Evolutionary conservation across 2,888 invertebrate species (phyloP).

Genomic region (Mesorhabditis sp.): DNA sequence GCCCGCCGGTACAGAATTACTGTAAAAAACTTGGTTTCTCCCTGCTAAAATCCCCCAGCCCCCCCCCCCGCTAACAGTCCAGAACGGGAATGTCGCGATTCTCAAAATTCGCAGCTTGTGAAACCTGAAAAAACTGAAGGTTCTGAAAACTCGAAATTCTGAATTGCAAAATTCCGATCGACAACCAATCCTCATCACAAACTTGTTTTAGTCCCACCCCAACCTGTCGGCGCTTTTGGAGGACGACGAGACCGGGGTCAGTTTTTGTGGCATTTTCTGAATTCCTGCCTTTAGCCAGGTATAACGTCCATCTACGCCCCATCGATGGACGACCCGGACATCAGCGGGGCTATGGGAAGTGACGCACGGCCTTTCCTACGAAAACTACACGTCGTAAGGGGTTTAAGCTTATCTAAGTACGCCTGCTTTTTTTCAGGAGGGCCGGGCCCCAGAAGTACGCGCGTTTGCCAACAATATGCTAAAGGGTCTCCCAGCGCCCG

Average conservation of each 20-base stretch:
- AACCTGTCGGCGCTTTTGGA: constrained; percentile 42
- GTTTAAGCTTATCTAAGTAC: constrained; percentile 8
- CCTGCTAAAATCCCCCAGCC: no score
- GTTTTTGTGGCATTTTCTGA: neutral
- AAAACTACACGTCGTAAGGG: constrained; percentile 33
- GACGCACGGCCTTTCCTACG: constrained; percentile 41
- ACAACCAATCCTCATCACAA: neutral
- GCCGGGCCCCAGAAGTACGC: constrained; percentile 24
- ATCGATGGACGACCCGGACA: constrained; percentile 53
- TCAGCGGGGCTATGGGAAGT: constrained; percentile 39
- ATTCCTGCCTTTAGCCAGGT: no score
- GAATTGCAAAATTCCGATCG: neutral
- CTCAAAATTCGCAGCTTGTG: no score
- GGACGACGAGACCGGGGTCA: constrained; percentile 38
- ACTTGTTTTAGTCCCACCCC: constrained; percentile 42
- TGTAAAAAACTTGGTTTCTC: no score
- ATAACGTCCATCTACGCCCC: constrained; percentile 23
- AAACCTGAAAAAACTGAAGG: neutral
- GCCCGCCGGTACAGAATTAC: no score
- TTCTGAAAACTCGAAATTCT: neutral
- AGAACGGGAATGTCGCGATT: no score
- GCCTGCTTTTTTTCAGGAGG: constrained; percentile 10
- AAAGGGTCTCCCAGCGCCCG: constrained; percentile 35
- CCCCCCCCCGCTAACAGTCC: no score
- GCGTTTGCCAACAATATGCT: constrained; percentile 39